Conservation (phyloP, 2,113 vertebrate species). For the Salvelinus alpinus region DNA sequence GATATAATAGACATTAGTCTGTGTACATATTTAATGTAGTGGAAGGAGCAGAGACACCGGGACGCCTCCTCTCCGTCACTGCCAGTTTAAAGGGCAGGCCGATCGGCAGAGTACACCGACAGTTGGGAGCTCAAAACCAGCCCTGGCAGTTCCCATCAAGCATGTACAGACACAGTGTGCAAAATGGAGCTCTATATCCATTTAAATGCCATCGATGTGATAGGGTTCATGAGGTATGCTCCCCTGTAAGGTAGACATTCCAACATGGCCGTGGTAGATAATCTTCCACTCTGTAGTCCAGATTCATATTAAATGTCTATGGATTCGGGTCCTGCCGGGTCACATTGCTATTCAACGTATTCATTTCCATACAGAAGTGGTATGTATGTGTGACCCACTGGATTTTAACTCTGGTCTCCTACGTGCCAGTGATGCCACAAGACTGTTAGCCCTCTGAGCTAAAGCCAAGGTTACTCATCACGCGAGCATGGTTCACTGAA, state of each 20-base stretch:
- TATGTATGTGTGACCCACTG: no score
- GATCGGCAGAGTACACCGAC: background rate
- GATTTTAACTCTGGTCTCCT: no score
- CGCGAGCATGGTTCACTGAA: no score
- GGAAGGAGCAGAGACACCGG: background rate
- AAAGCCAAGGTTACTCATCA: no score
- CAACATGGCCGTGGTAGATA: background rate
- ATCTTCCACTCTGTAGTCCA: background rate
- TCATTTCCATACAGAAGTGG: background rate
- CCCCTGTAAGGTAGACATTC: background rate
- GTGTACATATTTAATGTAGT: constrained; percentile 8
- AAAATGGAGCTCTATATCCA: constrained; percentile 2
- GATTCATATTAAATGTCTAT: background rate
- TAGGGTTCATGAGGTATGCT: background rate
- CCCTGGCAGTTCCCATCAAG: background rate
- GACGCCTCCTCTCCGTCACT: constrained; percentile 4
- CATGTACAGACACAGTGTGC: background rate
- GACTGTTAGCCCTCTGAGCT: no score
- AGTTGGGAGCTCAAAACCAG: background rate
- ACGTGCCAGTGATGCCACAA: no score
- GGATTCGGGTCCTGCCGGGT: background rate
- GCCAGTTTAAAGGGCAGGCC: constrained; percentile 4
- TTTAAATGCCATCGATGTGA: constrained; percentile 9
- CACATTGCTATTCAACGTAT: background rate
- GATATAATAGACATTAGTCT: background rate